Conservation (phyloP, 1,140 invertebrate species). For the Drosophila parvula region DNA sequence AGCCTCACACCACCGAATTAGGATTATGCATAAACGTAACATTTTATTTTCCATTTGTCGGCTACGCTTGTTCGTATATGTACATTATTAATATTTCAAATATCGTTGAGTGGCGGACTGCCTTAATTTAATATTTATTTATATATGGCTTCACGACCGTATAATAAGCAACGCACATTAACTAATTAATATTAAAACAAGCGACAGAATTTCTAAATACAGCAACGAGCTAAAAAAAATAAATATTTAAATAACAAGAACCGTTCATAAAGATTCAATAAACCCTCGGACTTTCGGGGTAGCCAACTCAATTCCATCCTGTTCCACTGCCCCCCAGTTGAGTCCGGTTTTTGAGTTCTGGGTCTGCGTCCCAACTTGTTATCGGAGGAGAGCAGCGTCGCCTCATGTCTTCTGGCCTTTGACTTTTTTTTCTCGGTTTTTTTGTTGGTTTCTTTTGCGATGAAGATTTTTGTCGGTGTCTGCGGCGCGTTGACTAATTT, state of each 20-base stretch:
- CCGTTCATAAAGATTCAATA: conserved; percentile 70
- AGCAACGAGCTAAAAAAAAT: conserved; percentile 15
- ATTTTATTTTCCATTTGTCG: conserved; percentile 49
- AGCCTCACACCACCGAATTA: conserved; percentile 43
- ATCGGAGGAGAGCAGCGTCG: conserved; percentile 34
- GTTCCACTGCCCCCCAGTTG: conserved; percentile 47
- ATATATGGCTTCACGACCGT: conserved; percentile 43
- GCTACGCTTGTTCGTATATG: conserved; percentile 26
- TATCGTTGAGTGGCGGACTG: conserved; percentile 35
- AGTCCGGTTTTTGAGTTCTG: conserved; percentile 54
- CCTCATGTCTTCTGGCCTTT: conserved; percentile 44
- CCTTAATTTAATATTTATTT: conserved; percentile 67
- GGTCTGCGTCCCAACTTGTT: conserved; percentile 30
- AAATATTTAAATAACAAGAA: conserved; percentile 25
- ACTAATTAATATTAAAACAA: conserved; percentile 79
- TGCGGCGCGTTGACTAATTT: conserved; percentile 73
- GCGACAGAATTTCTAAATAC: conserved; percentile 38
- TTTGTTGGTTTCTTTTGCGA: conserved; percentile 14
- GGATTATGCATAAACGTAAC: conserved; percentile 48
- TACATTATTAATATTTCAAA: conserved; percentile 61
- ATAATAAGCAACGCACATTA: conserved; percentile 61
- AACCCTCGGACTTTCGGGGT: conserved; percentile 27
- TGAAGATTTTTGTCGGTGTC: conserved; percentile 47
- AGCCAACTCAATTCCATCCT: conserved; percentile 28
- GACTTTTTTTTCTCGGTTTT: background rate